Evolutionary conservation across 1,140 invertebrate species (phyloP).

Genomic region (Orius insidiosus): DNA sequence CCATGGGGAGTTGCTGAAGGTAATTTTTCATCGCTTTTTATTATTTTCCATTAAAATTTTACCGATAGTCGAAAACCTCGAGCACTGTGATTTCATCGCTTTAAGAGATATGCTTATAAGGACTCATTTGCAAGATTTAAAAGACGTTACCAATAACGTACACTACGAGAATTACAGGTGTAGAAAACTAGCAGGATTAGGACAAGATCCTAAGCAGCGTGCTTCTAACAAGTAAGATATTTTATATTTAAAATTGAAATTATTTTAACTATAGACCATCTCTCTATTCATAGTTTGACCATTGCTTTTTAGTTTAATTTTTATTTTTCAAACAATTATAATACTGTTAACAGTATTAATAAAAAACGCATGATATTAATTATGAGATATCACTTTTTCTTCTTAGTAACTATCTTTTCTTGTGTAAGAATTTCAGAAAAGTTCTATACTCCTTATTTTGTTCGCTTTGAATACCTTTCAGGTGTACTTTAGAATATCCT

Average conservation of each 20-base stretch:
- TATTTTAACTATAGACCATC: too few species aligned
- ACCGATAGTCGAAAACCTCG: constrained; percentile 95
- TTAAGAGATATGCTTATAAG: constrained; percentile 91
- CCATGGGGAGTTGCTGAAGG: constrained; percentile 95
- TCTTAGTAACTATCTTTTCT: too few species aligned
- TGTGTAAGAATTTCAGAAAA: too few species aligned
- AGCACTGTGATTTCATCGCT: constrained; percentile 97
- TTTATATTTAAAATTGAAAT: not conserved
- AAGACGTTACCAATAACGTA: constrained; percentile 88
- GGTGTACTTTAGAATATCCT: too few species aligned
- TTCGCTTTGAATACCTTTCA: too few species aligned
- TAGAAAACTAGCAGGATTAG: constrained; percentile 73
- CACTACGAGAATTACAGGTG: constrained; percentile 91
- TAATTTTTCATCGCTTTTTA: too few species aligned
- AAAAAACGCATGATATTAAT: not conserved
- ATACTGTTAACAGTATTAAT: not conserved
- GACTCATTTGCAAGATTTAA: constrained; percentile 83
- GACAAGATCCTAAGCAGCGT: constrained; percentile 65
- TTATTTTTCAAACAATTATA: constrained; percentile 1
- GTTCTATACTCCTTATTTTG: too few species aligned
- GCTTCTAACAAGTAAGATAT: constrained; percentile 68
- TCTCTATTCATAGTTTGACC: constrained; percentile 1
- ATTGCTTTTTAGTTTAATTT: not conserved
- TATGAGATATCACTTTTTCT: not conserved
- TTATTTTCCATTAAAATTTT: too few species aligned